These are phyloP conservation scores for Drosophila azteca DNA, from an alignment of 1,140 invertebrate species.

Conservation along the genomic window DNA sequence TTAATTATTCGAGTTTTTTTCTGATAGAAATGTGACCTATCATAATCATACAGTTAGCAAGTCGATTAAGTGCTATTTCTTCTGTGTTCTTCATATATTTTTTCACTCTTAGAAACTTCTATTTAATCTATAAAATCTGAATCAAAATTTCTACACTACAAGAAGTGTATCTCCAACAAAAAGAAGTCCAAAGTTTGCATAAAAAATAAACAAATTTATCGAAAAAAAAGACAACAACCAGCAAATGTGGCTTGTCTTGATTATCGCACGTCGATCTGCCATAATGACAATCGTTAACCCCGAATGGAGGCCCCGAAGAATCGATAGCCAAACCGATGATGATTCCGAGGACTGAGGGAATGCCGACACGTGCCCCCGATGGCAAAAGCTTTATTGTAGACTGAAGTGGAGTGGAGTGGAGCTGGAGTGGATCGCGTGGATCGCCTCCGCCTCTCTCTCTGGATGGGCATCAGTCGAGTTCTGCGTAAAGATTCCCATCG, in stretches of 20 bases:
- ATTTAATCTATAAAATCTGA: too few species aligned
- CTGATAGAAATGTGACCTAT: too few species aligned
- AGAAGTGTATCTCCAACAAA: too few species aligned
- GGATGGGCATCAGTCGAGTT: slow-evolving; percentile 38
- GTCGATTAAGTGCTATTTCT: too few species aligned
- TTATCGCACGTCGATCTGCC: slow-evolving; percentile 58
- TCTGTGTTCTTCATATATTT: too few species aligned
- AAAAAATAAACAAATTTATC: background rate
- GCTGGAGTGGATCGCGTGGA: too few species aligned
- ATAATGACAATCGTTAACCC: slow-evolving; percentile 12
- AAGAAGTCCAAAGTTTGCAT: too few species aligned
- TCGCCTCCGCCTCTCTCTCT: background rate
- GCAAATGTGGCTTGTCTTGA: slow-evolving; percentile 6
- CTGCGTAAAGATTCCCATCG: slow-evolving; percentile 74
- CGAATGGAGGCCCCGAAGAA: slow-evolving; percentile 31
- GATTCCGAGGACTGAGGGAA: slow-evolving; percentile 35
- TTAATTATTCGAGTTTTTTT: too few species aligned
- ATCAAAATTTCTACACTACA: too few species aligned
- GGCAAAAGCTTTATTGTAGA: slow-evolving; percentile 34
- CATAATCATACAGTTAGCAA: too few species aligned
- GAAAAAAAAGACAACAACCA: background rate
- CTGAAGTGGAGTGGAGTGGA: too few species aligned
- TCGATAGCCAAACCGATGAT: slow-evolving; percentile 55
- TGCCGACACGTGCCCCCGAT: slow-evolving; percentile 69
- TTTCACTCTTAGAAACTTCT: too few species aligned